A percentile compares a stretch with the other conserved stretches of the same genome.
phyloP scores from a whole-genome alignment of 2,888 invertebrate species.

The Lithodes maja region DNA sequence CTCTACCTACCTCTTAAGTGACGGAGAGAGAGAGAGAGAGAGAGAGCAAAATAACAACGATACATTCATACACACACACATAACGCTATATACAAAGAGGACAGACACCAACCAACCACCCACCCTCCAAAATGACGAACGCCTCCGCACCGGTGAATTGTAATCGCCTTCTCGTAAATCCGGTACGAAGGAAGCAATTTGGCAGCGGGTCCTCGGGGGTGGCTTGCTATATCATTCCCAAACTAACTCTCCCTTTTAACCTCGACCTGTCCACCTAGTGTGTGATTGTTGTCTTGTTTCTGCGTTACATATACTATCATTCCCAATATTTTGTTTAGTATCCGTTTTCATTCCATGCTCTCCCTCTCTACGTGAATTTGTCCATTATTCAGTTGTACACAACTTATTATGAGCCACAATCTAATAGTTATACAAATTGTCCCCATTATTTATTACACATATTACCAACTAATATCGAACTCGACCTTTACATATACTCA shows the following conservation, averaged over 20 bases:
- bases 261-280: not conserved
- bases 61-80: too few species aligned
- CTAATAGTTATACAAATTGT: too few species aligned
- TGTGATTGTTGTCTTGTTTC: not conserved
- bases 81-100: too few species aligned
- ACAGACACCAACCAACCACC: too few species aligned
- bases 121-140: conserved; percentile 5
- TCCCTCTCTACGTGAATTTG: not conserved
- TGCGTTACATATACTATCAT: not conserved
- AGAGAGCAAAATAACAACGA: too few species aligned
- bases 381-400: too few species aligned
- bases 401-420: too few species aligned
- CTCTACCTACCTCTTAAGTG: too few species aligned
- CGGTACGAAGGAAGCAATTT: conserved; percentile 41
- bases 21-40: too few species aligned
- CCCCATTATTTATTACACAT: too few species aligned
- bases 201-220: conserved; percentile 30
- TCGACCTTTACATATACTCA: too few species aligned
- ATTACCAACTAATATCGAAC: too few species aligned
- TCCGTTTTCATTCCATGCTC: not conserved
- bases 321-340: not conserved
- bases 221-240: not conserved
- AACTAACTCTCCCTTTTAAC: not conserved
- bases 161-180: conserved; percentile 34
- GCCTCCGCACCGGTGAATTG: conserved; percentile 31